Evolutionary conservation across 1,140 invertebrate species (phyloP).

Genomic region (Micrasema minimum): DNA sequence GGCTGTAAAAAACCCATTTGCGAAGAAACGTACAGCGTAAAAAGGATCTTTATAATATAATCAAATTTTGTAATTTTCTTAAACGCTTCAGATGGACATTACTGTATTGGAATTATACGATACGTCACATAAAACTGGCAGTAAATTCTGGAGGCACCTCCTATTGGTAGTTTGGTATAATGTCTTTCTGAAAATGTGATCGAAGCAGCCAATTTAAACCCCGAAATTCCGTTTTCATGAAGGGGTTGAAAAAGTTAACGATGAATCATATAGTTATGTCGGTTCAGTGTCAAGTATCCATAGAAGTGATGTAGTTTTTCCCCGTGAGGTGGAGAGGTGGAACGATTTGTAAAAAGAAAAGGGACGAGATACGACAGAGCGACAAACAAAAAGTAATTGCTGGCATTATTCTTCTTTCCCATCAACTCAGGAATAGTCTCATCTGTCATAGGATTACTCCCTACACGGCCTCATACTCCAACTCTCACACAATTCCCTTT

Average conservation of each 20-base stretch:
- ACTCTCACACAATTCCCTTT: conserved; percentile 5
- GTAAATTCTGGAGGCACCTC: too few relatives aligned
- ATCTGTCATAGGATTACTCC: conserved; percentile 49
- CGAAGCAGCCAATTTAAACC: not conserved
- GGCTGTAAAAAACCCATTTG: too few relatives aligned
- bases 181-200: not conserved
- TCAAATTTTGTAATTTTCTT: too few relatives aligned
- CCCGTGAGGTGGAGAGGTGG: conserved; percentile 35
- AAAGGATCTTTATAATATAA: too few relatives aligned
- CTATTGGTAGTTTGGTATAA: too few relatives aligned
- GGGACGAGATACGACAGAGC: conserved; percentile 26
- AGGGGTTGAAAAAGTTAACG: conserved; percentile 8
- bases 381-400: conserved; percentile 52
- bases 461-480: conserved; percentile 6
- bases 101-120: too few relatives aligned
- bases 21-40: too few relatives aligned
- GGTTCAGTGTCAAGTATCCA: conserved; percentile 10
- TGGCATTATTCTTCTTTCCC: conserved; percentile 43
- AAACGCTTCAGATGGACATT: too few relatives aligned
- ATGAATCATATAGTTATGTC: conserved; percentile 14
- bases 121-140: too few relatives aligned
- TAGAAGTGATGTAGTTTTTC: conserved; percentile 7
- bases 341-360: conserved; percentile 44
- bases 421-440: conserved; percentile 24
- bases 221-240: not conserved